Evolutionary conservation across 1,140 invertebrate genomes (phyloP).

Genomic region (Ridgeia piscesae): DNA sequence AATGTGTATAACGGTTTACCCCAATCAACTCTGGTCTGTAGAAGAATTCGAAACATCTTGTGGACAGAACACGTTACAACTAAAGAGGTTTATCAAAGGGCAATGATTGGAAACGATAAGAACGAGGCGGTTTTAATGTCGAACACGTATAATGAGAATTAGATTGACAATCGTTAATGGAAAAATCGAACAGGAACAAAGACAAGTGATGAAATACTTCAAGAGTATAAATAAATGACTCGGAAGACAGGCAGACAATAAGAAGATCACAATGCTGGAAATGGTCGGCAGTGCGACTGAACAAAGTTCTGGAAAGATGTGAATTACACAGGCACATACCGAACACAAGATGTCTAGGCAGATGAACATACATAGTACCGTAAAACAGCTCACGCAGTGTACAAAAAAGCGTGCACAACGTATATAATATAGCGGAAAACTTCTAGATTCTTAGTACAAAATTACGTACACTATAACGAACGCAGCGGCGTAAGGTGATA

Average conservation of each 20-base stretch:
- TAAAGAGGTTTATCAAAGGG: background rate
- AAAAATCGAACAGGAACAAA: background rate
- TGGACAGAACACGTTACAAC: background rate
- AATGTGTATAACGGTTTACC: background rate
- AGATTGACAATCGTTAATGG: background rate
- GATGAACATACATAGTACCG: background rate
- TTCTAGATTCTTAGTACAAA: too few relatives aligned
- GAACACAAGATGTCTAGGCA: background rate
- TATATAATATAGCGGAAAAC: too few relatives aligned
- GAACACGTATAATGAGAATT: background rate
- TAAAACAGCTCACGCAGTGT: background rate
- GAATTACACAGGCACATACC: background rate
- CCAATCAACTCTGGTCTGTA: background rate
- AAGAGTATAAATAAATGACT: background rate
- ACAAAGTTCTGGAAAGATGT: background rate
- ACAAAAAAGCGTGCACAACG: background rate
- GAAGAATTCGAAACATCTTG: background rate
- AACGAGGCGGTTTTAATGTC: background rate
- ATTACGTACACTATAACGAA: too few relatives aligned
- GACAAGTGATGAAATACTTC: background rate
- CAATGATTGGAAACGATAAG: background rate
- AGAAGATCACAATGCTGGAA: background rate
- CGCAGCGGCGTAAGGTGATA: too few relatives aligned
- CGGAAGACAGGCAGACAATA: background rate
- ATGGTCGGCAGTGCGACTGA: too few relatives aligned